A percentile compares a stretch with the other conserved stretches of the same genome.
These are phyloP conservation scores for Microcebus griseorufus DNA, from an alignment of 2,113 vertebrate genomes.

Conservation along the genomic window DNA sequence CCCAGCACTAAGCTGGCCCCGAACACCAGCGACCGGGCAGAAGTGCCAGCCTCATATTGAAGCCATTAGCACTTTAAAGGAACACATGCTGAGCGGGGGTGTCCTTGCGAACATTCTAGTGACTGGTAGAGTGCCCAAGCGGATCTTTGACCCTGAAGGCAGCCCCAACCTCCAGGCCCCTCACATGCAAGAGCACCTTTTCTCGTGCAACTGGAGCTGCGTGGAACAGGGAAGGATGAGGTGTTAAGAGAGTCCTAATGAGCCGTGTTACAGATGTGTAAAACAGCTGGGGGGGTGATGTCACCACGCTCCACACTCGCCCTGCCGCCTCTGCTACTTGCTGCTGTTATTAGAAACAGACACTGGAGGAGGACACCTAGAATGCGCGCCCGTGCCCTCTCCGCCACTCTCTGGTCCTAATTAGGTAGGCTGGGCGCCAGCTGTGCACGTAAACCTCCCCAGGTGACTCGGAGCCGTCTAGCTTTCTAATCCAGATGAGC, in stretches of 20 bases:
- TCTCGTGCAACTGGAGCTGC: slow-evolving; percentile 70
- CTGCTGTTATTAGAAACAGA: slow-evolving; percentile 87
- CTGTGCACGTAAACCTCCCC: slow-evolving; percentile 77
- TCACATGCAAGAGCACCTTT: slow-evolving; percentile 58
- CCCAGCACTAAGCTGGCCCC: slow-evolving; percentile 72
- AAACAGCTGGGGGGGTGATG: slow-evolving; percentile 87
- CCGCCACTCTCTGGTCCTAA: slow-evolving; percentile 80
- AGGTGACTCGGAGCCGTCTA: slow-evolving; percentile 66
- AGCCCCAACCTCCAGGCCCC: slow-evolving; percentile 32
- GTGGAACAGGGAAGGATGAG: slow-evolving; percentile 82
- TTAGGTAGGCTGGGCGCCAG: slow-evolving; percentile 82
- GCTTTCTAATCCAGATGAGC: slow-evolving; percentile 66
- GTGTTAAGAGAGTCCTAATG: slow-evolving; percentile 82
- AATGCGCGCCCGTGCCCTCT: slow-evolving; percentile 76
- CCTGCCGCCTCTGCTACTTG: slow-evolving; percentile 85
- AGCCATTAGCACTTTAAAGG: slow-evolving; percentile 75
- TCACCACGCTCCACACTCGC: slow-evolving; percentile 78
- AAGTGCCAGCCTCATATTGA: slow-evolving; percentile 76
- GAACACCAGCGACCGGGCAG: neutral
- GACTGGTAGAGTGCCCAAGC: neutral
- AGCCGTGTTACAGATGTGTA: slow-evolving; percentile 83
- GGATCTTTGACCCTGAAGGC: slow-evolving; percentile 64
- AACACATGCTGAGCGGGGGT: neutral
- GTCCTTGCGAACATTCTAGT: neutral
- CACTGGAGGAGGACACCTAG: slow-evolving; percentile 75